Base-by-base conservation (phyloP, 2,888 invertebrate species). In the Podotricha telesiphe region DNA sequence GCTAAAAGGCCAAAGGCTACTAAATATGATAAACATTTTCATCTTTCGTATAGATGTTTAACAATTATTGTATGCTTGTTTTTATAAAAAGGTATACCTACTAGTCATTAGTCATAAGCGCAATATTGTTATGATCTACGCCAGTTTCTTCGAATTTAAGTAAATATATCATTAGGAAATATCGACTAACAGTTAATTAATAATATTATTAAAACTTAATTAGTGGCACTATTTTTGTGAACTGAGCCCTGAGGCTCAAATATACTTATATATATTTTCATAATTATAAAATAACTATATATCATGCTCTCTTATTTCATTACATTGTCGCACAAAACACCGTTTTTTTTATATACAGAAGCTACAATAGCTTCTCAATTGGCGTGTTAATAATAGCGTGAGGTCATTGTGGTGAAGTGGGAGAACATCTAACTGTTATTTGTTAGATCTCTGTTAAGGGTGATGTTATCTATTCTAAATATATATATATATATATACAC, bases 1-100 rank as follows among this genome's bases (percentile, higher is more conserved):
- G 17, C 20, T 1, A 55, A 48, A 19, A 37, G 66, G 53, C 8
- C 61, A 67, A 62, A 62, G 67, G 67, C 34, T 45, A 61, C 7
- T 8, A 34, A 45, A 62, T 50, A 22, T 47, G 45, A 62, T 62
- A 45, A 59, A 20, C 19, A 42, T 37, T 8, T 15, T 22, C n/a
- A 53, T 42, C 48, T 19, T 13, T 15, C 11, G 13, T 42, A 42
- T 13, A 42, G 8, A 13, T 13, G 13, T 55, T 53, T 42, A 22
- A 45, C n/a, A 20, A 19, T 10, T 45, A 22, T 59, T 10, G 22
- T 59, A 22, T 42, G 19, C 13, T 59, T 55, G 55, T 34, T 55
- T 53, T 42, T 17, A 10, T 28, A 28, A 34, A n/a, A 22, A 48
- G 1, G n/a, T 8, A 0, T n/a, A 53, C 11, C 10, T 17, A 10